Base-by-base conservation (phyloP, 1,140 invertebrate genomes). In the Sesamia nonagrioides region DNA sequence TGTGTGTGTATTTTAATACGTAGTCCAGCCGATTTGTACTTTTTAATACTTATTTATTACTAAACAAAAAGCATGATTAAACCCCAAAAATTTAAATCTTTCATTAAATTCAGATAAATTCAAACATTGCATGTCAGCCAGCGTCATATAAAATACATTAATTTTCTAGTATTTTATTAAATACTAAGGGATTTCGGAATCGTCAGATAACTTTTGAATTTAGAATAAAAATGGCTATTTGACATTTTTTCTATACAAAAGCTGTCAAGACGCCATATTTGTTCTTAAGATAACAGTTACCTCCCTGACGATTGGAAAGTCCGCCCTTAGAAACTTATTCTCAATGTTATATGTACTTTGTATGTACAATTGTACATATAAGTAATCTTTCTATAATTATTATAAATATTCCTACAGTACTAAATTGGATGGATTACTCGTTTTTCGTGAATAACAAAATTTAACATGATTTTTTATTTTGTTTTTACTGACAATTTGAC, bases 381-480 rank as follows among this genome's bases (percentile, higher is more conserved):
- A n/a, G n/a, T n/a, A n/a, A n/a, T n/a, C n/a, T n/a, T n/a, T 37
- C 8, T 37, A 27, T 54, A 5, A 15, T 33, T 35, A 5, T 17
- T 33, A 27, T 15, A 5, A 17, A 35, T 18, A 50, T 48, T 71
- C 17, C 37, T 72, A 35, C 58, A 42, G 80, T 79, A 81, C 52
- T 76, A 85, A 89, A 89, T 89, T 84, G 88, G 86, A 82, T 89
- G 89, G 89, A 91, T 85, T 87, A 85, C 76, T 56, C 33, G 69
- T 58, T 87, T 50, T 66, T 60, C 63, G 69, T 80, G 42, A 80
- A 71, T 71, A 71, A 80, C 54, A 76, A 74, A 76, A 35, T 76
- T 48, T 77, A 68, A 45, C 35, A 40, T 21, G 27, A 81, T 79
- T 83, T 81, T 84, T 21, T 52, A 33, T 77, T 54, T 68, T 17